These are phyloP conservation scores for Python bivittatus DNA, from an alignment of 2,113 vertebrate species.

Conservation along the genomic window DNA sequence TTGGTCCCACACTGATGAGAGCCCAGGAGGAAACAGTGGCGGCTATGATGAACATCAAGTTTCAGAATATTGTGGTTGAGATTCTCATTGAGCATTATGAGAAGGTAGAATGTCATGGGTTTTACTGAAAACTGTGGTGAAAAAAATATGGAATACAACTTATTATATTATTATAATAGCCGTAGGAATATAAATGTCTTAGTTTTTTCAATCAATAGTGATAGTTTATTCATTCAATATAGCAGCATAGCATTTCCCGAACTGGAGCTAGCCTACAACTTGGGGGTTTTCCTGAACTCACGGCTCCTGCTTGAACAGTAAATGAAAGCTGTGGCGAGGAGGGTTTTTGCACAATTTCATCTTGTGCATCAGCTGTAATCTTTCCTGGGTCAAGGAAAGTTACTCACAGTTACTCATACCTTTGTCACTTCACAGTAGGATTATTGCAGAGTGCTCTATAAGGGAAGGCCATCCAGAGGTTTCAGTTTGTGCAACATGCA, in stretches of 20 bases:
- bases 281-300: not conserved
- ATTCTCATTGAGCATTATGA: conserved; percentile 97
- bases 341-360: no score
- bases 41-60: conserved; percentile 99
- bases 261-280: not conserved
- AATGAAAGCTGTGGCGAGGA: not conserved
- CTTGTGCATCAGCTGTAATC: no score
- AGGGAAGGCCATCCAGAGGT: no score
- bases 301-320: not conserved
- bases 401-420: no score
- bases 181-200: not conserved
- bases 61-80: conserved; percentile 98
- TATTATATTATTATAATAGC: not conserved
- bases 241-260: not conserved
- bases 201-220: not conserved
- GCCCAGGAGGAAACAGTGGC: conserved; percentile 97
- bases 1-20: conserved; percentile 95
- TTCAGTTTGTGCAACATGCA: no score
- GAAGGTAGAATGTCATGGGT: conserved; percentile 76
- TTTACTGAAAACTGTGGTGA: not conserved
- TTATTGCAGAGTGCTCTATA: no score
- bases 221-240: not conserved
- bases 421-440: no score
- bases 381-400: no score
- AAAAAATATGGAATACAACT: not conserved